Base-by-base conservation (phyloP, 2,888 invertebrate species). In the Biston betularia region DNA sequence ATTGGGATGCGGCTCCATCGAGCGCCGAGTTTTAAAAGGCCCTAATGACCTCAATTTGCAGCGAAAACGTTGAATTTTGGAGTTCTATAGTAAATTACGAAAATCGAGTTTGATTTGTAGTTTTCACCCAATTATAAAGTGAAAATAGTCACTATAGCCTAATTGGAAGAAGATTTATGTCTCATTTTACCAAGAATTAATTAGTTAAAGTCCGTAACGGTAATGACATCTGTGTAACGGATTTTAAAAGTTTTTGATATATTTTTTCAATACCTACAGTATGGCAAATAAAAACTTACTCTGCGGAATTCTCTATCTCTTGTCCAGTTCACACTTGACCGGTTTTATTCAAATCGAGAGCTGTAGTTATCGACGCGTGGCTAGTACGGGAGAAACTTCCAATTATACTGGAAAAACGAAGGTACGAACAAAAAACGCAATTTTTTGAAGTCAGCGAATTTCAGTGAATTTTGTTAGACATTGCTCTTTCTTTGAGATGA, bases 1-100 rank as follows among this genome's bases (percentile, higher is more conserved):
- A 85, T 84, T 84, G 83, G 81, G 78, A 84, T 81, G 79, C 77
- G 78, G 82, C 77, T 76, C 75, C 70, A 79, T 79, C 72, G 76
- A 75, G 74, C 69, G 73, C 65, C 75, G 40, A 54, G 71, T 73
- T 80, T 78, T 72, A 76, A 79, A 80, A 68, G 49, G 67, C 69
- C 65, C 64, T 78, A 80, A 81, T 80, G 79, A 79, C 70, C 71
- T 74, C 66, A 57, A 70, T 74, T 72, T 71, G 60, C 57, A 65
- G 68, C 57, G 53, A 72, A 73, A 75, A 71, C 38, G 64, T 70
- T 42, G 54, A 38, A n/a, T 54, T 65, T 48, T 59, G 14, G 58
- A 35, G 54, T 59, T 54, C 35, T 10, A 6, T 24, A 3, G 12
- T 8, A n/a, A 14, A 54, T 33, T 9, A 24, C 11, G 12, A 12